phyloP scores from a whole-genome alignment of 2,888 invertebrate species.

The Miltochrista miniata region DNA sequence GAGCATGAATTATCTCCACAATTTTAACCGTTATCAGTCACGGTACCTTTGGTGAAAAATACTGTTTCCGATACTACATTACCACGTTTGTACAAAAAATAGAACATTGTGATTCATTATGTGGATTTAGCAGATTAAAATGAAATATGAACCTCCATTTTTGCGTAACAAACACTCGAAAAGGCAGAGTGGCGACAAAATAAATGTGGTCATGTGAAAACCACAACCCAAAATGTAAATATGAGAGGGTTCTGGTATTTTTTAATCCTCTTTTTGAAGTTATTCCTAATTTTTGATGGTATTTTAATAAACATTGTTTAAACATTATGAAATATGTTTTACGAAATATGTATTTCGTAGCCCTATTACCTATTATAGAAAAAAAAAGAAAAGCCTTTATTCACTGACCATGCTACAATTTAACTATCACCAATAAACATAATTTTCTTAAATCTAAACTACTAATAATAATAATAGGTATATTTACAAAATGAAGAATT shows the following conservation, averaged over 20 bases:
- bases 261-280: slow-evolving; percentile 7
- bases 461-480: too few species aligned
- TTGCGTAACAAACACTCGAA: slow-evolving; percentile 8
- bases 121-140: slow-evolving; percentile 12
- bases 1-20: too few species aligned
- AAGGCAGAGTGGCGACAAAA: slow-evolving; percentile 22
- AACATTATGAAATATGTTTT: too few species aligned
- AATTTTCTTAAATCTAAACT: too few species aligned
- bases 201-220: slow-evolving; percentile 22
- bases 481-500: too few species aligned
- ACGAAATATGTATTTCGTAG: too few species aligned
- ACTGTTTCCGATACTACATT: background rate
- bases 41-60: background rate
- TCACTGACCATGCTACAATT: too few species aligned
- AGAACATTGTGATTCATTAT: background rate
- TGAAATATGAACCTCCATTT: slow-evolving; percentile 21
- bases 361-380: too few species aligned
- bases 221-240: slow-evolving; percentile 22
- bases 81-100: background rate
- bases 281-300: background rate
- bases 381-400: too few species aligned
- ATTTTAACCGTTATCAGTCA: background rate
- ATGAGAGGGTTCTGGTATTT: slow-evolving; percentile 14
- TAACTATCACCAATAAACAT: too few species aligned
- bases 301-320: background rate